phyloP scores from a whole-genome alignment of 1,140 invertebrate genomes.

The Lepidurus arcticus region DNA sequence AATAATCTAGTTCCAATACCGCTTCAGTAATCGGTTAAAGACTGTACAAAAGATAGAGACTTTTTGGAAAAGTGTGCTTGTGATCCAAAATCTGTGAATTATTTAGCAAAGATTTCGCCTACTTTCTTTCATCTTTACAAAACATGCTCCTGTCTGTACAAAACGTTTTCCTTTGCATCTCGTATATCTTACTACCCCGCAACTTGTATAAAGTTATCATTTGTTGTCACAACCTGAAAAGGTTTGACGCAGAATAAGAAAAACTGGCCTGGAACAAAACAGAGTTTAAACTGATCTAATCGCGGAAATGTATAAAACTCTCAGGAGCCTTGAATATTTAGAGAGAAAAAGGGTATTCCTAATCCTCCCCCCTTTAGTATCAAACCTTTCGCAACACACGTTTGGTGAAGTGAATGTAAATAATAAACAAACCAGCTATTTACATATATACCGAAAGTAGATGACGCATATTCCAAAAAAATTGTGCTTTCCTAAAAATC shows the following conservation, averaged over 20 bases:
- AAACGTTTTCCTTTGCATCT: not conserved
- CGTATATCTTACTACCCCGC: not conserved
- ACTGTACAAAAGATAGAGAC: not conserved
- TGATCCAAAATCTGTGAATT: not conserved
- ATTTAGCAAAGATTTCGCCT: not conserved
- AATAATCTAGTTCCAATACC: conserved; percentile 8
- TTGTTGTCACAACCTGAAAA: not conserved
- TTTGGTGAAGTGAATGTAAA: not conserved
- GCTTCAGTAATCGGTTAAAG: conserved; percentile 2
- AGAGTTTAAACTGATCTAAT: not conserved
- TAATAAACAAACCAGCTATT: not conserved
- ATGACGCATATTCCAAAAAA: no score
- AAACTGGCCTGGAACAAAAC: not conserved
- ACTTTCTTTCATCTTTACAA: not conserved
- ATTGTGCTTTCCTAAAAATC: no score
- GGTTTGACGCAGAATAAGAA: not conserved
- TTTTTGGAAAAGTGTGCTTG: not conserved
- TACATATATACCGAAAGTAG: not conserved
- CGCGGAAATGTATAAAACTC: not conserved
- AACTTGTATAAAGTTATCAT: not conserved
- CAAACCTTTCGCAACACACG: not conserved
- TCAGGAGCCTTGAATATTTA: not conserved
- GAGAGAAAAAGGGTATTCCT: not conserved
- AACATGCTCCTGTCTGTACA: not conserved
- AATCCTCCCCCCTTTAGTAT: not conserved